phyloP scores from a whole-genome alignment of 2,113 vertebrate genomes.

The Hippocampus zosterae region DNA sequence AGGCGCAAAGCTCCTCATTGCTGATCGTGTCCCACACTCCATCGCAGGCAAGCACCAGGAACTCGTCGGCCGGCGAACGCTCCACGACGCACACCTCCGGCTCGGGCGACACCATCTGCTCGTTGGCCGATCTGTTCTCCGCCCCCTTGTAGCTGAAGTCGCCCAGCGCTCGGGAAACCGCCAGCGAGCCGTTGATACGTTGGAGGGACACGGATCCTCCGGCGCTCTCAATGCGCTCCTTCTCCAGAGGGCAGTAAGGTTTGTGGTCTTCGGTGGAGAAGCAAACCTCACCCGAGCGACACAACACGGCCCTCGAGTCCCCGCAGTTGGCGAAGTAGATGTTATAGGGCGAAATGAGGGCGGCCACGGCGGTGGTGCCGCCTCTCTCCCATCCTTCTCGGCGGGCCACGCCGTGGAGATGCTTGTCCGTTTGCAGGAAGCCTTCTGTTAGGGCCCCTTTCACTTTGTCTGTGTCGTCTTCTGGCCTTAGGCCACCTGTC shows the following conservation, averaged over 20 bases:
- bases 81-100: constrained; percentile 76
- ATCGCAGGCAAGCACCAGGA: constrained; percentile 79
- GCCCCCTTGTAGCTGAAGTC: constrained; percentile 80
- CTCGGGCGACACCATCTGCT: constrained; percentile 80
- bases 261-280: constrained; percentile 82
- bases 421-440: constrained; percentile 74
- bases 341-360: constrained; percentile 72
- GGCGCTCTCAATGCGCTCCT: constrained; percentile 75
- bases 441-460: constrained; percentile 64
- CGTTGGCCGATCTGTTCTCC: constrained; percentile 65
- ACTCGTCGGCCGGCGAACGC: constrained; percentile 74
- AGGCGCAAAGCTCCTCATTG: constrained; percentile 72
- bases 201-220: constrained; percentile 75
- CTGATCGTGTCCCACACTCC: constrained; percentile 80
- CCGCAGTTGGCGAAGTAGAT: constrained; percentile 80
- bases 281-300: constrained; percentile 67
- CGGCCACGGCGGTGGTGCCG: constrained; percentile 71
- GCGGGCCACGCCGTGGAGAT: constrained; percentile 67
- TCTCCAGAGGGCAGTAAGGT: constrained; percentile 75
- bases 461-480: constrained; percentile 65
- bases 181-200: constrained; percentile 78
- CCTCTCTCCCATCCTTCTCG: constrained; percentile 73
- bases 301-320: constrained; percentile 77
- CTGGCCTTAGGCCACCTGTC: constrained; percentile 64
- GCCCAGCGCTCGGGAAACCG: constrained; percentile 78